A percentile compares a stretch with the other conserved stretches of the same genome.
Conservation (phyloP, 37 sponge, comb jelly and placozoan species). For the Ephydatia muelleri region DNA sequence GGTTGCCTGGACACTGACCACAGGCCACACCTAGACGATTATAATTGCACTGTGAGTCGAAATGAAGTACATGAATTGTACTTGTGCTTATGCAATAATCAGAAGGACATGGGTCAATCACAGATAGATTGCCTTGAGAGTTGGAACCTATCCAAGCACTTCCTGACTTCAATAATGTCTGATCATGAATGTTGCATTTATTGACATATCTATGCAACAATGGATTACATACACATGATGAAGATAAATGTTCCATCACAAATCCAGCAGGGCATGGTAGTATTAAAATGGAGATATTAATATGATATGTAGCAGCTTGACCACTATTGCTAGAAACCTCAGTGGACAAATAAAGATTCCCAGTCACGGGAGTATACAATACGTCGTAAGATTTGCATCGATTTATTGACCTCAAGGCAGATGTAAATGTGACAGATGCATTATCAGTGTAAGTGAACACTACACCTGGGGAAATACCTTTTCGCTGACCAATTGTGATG, state of each 20-base stretch:
- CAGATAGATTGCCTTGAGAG: neutral
- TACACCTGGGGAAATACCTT: no score
- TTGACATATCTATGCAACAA: neutral
- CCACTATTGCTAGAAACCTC: neutral
- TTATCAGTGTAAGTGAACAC: no score
- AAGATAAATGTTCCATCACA: neutral
- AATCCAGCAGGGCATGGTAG: neutral
- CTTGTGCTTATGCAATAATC: slow-evolving; percentile 2
- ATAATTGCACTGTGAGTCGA: slow-evolving; percentile 17
- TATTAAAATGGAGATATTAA: neutral
- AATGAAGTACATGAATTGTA: neutral
- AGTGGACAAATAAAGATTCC: neutral
- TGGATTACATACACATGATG: neutral
- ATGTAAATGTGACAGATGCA: neutral
- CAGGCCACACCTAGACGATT: slow-evolving; percentile 39
- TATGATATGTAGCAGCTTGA: neutral
- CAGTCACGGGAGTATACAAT: neutral
- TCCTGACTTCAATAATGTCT: neutral
- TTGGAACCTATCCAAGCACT: neutral
- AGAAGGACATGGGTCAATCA: slow-evolving; percentile 6
- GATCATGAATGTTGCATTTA: neutral
- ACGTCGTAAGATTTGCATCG: neutral
- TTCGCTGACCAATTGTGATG: neutral
- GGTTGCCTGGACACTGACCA: slow-evolving; percentile 11
- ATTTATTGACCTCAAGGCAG: neutral